Base-by-base conservation (phyloP, 2,797 vertebrate species). In the Peromyscus nudipes region DNA sequence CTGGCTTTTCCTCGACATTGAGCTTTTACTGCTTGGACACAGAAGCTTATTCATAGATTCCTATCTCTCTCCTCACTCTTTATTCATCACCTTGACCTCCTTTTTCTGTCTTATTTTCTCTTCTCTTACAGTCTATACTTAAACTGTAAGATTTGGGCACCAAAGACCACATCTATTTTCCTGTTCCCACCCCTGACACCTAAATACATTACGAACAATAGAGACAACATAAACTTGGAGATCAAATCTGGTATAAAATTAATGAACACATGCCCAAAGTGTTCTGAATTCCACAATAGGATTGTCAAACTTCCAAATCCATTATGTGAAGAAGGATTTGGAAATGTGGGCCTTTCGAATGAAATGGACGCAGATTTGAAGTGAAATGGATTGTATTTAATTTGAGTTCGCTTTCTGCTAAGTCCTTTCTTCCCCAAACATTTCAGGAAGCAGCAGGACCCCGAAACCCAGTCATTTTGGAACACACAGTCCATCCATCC, bases 401-500 rank as follows among this genome's bases (percentile, higher is more conserved):
- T 52, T 17, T 52, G 46, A 84, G 34, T 46, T 77, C 60, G 6
- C 11, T 88, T 46, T 25, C 52, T 95, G 43, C 1, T 62, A 90
- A 87, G 49, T 19, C 76, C 60, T 79, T 76, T 52, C 55, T 83
- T 87, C 76, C 49, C 94, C 60, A 91, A 43, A 77, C n/a, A 95
- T 71, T 85, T 95, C 77, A 92, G 92, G 75, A 93, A 88, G 23
- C 89, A 88, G 13, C 21, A 88, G 34, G 43, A 77, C 25, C 37
- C 77, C 89, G 12, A 92, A 73, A 40, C n/a, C 49, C 31, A 83
- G 85, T 87, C 76, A 88, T 76, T 93, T 89, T 96, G 81, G 71
- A 90, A 83, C 29, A 64, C 31, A 55, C 2, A 14, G 57, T 87
- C 88, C 43, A 60, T 81, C 37, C 91, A 40, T 64, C 40, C 84